Base-by-base conservation (phyloP, 2,888 invertebrate species). In the Hirudinaria manillensis region DNA sequence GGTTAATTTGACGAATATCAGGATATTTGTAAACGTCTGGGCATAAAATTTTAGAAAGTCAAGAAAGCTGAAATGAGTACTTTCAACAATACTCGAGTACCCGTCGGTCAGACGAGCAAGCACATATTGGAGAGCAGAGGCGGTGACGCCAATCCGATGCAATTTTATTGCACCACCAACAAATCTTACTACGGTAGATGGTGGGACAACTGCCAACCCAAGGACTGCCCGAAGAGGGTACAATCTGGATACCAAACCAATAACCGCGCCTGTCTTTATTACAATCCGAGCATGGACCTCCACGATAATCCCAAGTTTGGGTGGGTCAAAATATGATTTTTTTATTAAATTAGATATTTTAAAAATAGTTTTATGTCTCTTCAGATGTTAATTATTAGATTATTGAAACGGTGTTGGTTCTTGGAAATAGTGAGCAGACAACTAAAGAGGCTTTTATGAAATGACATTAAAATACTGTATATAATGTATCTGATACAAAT, bases 151-250 rank as follows among this genome's bases (percentile, higher is more conserved):
- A n/a, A 61, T n/a, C 7, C 29, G 27, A 61, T 61, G 61, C 24
- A 19, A 61, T 61, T 61, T 61, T 61, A 61, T n/a, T 24, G 27
- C 61, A 61, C 61, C 61, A 61, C 61, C 61, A 61, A 61, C 61
- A 24, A 61, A 29, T 29, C 29, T 10, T 2, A 6, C 19, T 61
- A 61, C 61, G 27, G 29, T 10, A 6, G 29, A 21, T 27, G 29
- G 29, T 61, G 24, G 27, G 13, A 27, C 6, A 29, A 6, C n/a
- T 24, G 61, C 24, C 29, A 10, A 24, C 21, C 24, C 21, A 2
- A 19, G 24, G 24, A 61, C 19, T 24, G 29, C 29, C 27, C 3
- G 10, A 61, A 61, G 61, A 61, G 29, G 6, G 29, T 61, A 16
- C 61, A 61, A 61, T 61, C 61, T 10, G 61, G 61, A 6, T 61